These are phyloP conservation scores for Batillaria attramentaria DNA, from an alignment of 1,140 invertebrate species.

Conservation along the genomic window DNA sequence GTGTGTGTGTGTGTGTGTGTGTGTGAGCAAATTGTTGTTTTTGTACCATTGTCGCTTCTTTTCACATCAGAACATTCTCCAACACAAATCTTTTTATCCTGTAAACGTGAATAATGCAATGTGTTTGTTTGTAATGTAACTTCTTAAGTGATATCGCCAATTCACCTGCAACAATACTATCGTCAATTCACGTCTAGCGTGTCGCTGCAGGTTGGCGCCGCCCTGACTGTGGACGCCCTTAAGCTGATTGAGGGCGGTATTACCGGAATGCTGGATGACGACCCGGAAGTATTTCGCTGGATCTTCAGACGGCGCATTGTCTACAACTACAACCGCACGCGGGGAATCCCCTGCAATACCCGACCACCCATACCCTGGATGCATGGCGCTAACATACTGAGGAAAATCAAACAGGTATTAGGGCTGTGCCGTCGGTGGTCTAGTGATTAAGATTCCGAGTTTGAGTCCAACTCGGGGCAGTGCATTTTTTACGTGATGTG, in stretches of 20 bases:
- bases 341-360: constrained; percentile 61
- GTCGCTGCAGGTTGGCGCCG: constrained; percentile 56
- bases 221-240: constrained; percentile 63
- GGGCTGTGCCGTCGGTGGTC: too few species aligned
- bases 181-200: not conserved
- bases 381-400: constrained; percentile 59
- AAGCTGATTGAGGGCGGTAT: constrained; percentile 56
- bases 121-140: not conserved
- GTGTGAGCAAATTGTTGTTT: too few species aligned
- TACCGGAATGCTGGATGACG: constrained; percentile 50
- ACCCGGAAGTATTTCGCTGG: constrained; percentile 56
- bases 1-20: constrained; percentile 8
- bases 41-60: too few species aligned
- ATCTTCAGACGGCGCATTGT: constrained; percentile 63
- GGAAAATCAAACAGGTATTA: constrained; percentile 62
- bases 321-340: constrained; percentile 64
- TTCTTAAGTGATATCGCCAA: not conserved
- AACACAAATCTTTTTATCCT: not conserved
- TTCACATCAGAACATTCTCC: too few species aligned
- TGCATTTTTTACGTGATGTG: too few species aligned
- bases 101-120: not conserved
- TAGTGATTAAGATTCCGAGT: too few species aligned
- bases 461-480: too few species aligned
- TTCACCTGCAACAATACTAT: too few species aligned
- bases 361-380: constrained; percentile 61